phyloP scores from a whole-genome alignment of 1,140 invertebrate genomes.

The Scaptomyza pallida region DNA sequence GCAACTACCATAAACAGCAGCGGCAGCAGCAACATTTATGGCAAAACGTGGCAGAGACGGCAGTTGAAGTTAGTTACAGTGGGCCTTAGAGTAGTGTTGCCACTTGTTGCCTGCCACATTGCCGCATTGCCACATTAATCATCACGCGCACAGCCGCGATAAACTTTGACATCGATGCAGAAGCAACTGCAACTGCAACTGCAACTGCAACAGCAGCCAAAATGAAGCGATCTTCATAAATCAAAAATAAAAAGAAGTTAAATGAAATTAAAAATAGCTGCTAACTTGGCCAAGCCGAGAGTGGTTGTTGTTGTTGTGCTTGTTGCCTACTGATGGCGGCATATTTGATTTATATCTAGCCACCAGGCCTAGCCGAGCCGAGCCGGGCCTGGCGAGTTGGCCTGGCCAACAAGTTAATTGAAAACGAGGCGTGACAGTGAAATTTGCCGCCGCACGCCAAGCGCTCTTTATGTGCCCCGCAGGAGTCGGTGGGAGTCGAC shows the following conservation, averaged over 20 bases:
- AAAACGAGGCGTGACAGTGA: constrained; percentile 79
- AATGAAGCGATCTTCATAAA: constrained; percentile 81
- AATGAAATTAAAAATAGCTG: background rate
- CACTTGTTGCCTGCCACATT: constrained; percentile 1
- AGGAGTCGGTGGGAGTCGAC: background rate
- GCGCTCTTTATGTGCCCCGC: constrained; percentile 3
- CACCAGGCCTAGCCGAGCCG: too few relatives aligned
- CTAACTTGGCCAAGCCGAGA: constrained; percentile 8
- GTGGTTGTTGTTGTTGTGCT: too few relatives aligned
- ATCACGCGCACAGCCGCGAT: constrained; percentile 39
- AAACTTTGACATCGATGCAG: constrained; percentile 72
- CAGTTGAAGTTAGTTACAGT: constrained; percentile 2
- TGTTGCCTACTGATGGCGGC: constrained; percentile 35
- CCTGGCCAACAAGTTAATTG: constrained; percentile 76
- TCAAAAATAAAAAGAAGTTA: constrained; percentile 54
- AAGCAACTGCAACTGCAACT: constrained; percentile 3
- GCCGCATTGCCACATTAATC: constrained; percentile 57
- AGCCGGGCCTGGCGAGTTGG: constrained; percentile 23
- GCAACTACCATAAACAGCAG: constrained; percentile 72
- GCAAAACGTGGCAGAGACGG: constrained; percentile 21
- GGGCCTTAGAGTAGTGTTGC: background rate
- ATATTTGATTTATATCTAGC: constrained; percentile 65
- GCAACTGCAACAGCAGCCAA: constrained; percentile 27
- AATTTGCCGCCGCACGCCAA: constrained; percentile 74
- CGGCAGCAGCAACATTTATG: constrained; percentile 50